Evolutionary conservation across 2,888 invertebrate species (phyloP).

Genomic region (Drosophila paramelanica): DNA sequence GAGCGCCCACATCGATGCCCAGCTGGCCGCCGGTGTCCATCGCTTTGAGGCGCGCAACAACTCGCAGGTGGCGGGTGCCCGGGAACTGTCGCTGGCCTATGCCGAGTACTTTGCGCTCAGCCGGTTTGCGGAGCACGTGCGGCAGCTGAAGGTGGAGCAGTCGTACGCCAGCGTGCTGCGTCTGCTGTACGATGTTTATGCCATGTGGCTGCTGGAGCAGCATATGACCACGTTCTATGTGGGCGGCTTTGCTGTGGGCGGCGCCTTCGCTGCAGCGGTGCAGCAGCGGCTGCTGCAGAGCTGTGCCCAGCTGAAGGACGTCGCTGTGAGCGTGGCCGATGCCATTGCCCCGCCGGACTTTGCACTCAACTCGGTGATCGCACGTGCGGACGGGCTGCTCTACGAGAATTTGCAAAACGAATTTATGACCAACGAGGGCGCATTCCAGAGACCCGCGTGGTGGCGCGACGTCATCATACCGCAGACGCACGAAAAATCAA

Average conservation of each 20-base stretch:
- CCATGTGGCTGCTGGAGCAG: constrained; percentile 88
- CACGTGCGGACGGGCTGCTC: constrained; percentile 90
- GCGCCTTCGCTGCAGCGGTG: constrained; percentile 87
- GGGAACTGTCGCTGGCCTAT: constrained; percentile 90
- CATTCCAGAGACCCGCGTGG: constrained; percentile 90
- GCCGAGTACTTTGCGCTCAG: constrained; percentile 89
- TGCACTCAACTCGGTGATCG: constrained; percentile 94
- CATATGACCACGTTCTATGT: constrained; percentile 91
- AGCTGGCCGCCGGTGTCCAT: constrained; percentile 87
- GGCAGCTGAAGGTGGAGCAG: constrained; percentile 81
- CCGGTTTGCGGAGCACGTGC: constrained; percentile 76
- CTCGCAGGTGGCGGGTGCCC: constrained; percentile 92
- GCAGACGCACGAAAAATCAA: constrained; percentile 73
- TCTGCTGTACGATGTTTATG: constrained; percentile 87
- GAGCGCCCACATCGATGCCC: constrained; percentile 87
- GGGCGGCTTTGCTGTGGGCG: constrained; percentile 86
- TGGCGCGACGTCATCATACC: constrained; percentile 88
- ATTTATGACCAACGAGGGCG: constrained; percentile 89
- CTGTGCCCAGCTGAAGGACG: constrained; percentile 90
- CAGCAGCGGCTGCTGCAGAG: constrained; percentile 89
- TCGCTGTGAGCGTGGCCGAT: constrained; percentile 92
- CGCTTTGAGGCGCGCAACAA: constrained; percentile 92
- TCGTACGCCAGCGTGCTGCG: constrained; percentile 85
- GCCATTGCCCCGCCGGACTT: constrained; percentile 95
- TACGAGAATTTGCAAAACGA: constrained; percentile 90